phyloP scores from a whole-genome alignment of 2,888 invertebrate genomes.

The Lottia gigantea region DNA sequence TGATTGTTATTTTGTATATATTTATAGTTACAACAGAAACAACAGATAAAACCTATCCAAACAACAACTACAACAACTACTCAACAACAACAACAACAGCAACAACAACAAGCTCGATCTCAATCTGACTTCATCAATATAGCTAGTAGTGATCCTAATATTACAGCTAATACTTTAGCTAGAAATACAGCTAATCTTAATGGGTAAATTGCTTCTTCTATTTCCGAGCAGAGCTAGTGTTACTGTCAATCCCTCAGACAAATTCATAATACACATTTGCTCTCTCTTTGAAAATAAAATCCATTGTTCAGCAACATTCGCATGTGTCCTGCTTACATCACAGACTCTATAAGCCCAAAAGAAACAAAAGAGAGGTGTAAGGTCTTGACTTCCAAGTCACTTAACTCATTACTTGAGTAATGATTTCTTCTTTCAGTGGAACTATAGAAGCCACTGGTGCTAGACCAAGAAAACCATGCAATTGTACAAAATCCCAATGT shows the following conservation, averaged over 20 bases:
- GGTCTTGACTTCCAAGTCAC: too few relatives aligned
- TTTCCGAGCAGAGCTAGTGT: too few relatives aligned
- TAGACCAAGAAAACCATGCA: conserved; percentile 84
- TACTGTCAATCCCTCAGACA: too few relatives aligned
- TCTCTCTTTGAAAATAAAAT: too few relatives aligned
- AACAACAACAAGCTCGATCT: conserved; percentile 25
- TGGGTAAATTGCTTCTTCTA: conserved; percentile 46
- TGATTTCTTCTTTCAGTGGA: conserved; percentile 40
- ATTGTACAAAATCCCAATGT: conserved; percentile 98
- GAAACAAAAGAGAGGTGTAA: too few relatives aligned
- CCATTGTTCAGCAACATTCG: too few relatives aligned
- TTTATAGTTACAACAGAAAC: neutral
- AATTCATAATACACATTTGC: too few relatives aligned
- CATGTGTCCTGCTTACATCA: too few relatives aligned
- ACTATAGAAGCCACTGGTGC: conserved; percentile 56
- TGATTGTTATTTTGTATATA: too few relatives aligned
- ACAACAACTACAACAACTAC: conserved; percentile 16
- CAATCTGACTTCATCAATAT: conserved; percentile 55
- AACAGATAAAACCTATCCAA: neutral
- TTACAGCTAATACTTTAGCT: conserved; percentile 47
- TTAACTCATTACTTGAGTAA: too few relatives aligned
- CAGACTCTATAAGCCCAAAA: too few relatives aligned
- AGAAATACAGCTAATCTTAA: conserved; percentile 38
- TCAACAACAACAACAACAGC: conserved; percentile 27
- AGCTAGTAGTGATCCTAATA: conserved; percentile 53